Base-by-base conservation (phyloP, 92 coral and sea anemone species). In the Zoanthus sociatus region DNA sequence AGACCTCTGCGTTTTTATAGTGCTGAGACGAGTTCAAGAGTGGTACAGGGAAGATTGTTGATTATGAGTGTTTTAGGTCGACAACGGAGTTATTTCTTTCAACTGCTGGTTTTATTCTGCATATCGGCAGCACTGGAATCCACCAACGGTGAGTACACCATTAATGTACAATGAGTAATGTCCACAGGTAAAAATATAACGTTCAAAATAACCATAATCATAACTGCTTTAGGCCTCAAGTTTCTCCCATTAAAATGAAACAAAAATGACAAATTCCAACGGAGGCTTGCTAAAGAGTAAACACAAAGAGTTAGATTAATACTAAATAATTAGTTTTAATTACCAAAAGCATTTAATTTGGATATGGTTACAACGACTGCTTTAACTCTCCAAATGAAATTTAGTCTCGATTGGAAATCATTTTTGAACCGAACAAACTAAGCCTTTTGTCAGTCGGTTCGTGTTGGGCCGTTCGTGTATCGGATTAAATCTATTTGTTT, bases 41-140 rank as follows among this genome's bases (percentile, higher is more conserved):
- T 21, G 50, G 30, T 50, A 81, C 75, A 81, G 74, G 66, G 20
- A 15, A 14, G 64, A 30, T 58, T 50, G 30, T 81, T 53, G 64
- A 81, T 61, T 9, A 81, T 67, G 85, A 81, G 85, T 45, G 85
- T 44, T 55, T 21, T 56, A 67, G 85, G 85, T 81, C 85, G 85
- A 81, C 85, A 64, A 81, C 85, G n/a, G 63, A 81, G 85, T 53
- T 81, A 81, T 81, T 81, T 81, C 7, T 44, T 48, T 81, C 85
- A 71, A 16, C 44, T 46, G 21, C 42, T 66, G 45, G 75, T 50
- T 10, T 44, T 26, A 16, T 31, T 47, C 17, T 46, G 71, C 55
- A 6, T 46, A 3, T 7, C 66, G 20, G 20, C 55, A 5, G 18
- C 63, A 81, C 61, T 64, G 26, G 44, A 71, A 6, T 17, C 55